Evolutionary conservation across 2,113 vertebrate genomes (phyloP), one percentile per base, ranked within the genome.

Genomic region (Ptilorrhoa leucosticta): DNA sequence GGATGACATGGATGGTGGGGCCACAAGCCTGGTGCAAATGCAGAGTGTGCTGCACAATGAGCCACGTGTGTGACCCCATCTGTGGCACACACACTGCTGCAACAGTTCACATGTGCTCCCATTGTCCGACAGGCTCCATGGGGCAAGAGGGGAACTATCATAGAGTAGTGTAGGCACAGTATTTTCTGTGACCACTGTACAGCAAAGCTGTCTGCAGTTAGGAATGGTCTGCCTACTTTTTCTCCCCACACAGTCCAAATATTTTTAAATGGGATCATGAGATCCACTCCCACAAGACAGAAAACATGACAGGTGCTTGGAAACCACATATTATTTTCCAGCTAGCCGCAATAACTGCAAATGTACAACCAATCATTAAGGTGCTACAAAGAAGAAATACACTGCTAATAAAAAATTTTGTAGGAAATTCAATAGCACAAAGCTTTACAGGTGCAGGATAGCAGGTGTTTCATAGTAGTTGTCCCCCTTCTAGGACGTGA

Each of bases 211-310:
- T 15, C 60, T 15, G 10, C 69, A 35, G 14, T 14, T 50, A 39
- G 39, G 44, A 90, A 82, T 30, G 68, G 51, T 50, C 56, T 61
- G 81, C n/a, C 51, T 15, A 6, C 9, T 7, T 58, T 89, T 78
- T 90, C 69, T 16, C n/a, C 79, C 65, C 56, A 68, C 45, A 26
- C 8, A 69, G 45, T 86, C 76, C 71, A 83, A 94, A 76, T 89
- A 95, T 94, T 92, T 96, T 92, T 60, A 94, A 95, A 79, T 17
- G 35, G 39, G 54, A 90, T 63, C 71, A 83, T 69, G 58, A 94
- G 76, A 94, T 77, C 42, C 42, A 94, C 50, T 87, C 83, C 76
- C 69, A 91, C 89, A 86, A 92, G 79, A 45, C 22, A 95, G 31
- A 65, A 69, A 92, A 40, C 13, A 44, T 61, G 66, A 83, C 50